Percentiles rank a stretch among this genome's conserved stretches.
Conservation (phyloP, 2,113 vertebrate species). For the Polypterus bichir region DNA sequence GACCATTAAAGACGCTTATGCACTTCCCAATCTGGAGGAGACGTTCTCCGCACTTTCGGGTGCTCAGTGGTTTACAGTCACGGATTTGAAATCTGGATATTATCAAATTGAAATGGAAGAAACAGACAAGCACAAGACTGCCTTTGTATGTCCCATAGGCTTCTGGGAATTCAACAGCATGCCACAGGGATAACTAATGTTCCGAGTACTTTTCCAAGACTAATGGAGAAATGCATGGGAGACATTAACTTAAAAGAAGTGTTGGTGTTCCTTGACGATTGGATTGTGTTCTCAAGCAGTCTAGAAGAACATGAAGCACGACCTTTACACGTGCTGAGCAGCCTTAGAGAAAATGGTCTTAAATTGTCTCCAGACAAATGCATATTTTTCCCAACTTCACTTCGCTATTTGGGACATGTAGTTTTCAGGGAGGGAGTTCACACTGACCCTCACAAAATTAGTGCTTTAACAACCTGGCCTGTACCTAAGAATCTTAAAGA, state of each 20-base stretch:
- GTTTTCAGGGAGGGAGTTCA: conserved; percentile 5
- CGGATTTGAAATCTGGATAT: conserved; percentile 5
- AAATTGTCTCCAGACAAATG: conserved; percentile 9
- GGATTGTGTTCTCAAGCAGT: conserved; percentile 6
- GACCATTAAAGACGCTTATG: conserved; percentile 11
- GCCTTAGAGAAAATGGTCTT: conserved; percentile 2
- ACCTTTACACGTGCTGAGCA: not conserved
- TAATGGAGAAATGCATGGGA: conserved; percentile 12
- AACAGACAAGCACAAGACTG: conserved; percentile 10
- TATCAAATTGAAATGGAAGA: conserved; percentile 12
- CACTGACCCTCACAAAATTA: conserved; percentile 4
- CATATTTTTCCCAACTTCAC: conserved; percentile 9
- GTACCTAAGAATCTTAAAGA: not conserved
- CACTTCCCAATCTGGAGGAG: conserved; percentile 9
- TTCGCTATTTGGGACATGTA: conserved; percentile 11
- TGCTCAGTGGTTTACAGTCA: conserved; percentile 7
- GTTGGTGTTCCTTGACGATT: conserved; percentile 5
- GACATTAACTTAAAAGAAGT: conserved; percentile 7
- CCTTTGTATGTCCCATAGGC: conserved; percentile 13
- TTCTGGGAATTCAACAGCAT: conserved; percentile 15
- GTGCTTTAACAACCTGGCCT: conserved; percentile 15
- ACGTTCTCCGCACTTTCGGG: conserved; percentile 4
- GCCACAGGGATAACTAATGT: conserved; percentile 13
- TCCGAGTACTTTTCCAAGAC: conserved; percentile 7
- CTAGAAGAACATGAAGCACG: conserved; percentile 12